Evolutionary conservation across 1,140 invertebrate genomes (phyloP).

Genomic region (Ruditapes philippinarum): DNA sequence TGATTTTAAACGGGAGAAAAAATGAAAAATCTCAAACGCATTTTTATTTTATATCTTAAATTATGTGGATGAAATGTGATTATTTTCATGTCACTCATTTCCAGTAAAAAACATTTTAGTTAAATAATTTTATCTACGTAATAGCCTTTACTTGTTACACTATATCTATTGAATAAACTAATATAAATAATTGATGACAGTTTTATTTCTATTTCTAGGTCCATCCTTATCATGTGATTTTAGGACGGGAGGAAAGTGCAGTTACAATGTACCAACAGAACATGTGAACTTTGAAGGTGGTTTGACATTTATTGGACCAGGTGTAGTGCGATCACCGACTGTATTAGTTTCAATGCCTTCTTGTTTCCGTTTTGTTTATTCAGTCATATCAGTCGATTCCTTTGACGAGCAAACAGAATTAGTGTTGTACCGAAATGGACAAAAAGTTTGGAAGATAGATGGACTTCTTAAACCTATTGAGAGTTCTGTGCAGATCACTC

Average conservation of each 20-base stretch:
- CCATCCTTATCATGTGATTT: constrained; percentile 6
- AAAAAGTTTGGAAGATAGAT: background rate
- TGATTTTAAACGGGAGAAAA: no score
- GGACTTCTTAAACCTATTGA: background rate
- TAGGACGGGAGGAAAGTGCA: background rate
- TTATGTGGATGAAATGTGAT: no score
- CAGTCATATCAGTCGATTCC: background rate
- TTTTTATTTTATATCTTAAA: no score
- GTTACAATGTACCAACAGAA: background rate
- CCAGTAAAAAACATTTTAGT: no score
- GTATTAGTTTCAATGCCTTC: background rate
- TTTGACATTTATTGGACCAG: background rate
- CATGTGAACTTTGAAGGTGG: background rate
- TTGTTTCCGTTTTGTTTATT: background rate
- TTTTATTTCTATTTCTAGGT: background rate
- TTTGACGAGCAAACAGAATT: background rate
- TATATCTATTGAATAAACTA: no score
- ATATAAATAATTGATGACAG: no score
- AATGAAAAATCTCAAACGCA: no score
- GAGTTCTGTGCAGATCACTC: background rate
- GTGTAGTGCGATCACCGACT: background rate
- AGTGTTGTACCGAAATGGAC: background rate
- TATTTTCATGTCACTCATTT: no score
- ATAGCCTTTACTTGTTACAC: no score
- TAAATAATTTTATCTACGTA: no score